Evolutionary conservation across 2,797 vertebrate species (phyloP), one percentile per base, ranked within the genome.

Genomic region (Sitta carolinensis): DNA sequence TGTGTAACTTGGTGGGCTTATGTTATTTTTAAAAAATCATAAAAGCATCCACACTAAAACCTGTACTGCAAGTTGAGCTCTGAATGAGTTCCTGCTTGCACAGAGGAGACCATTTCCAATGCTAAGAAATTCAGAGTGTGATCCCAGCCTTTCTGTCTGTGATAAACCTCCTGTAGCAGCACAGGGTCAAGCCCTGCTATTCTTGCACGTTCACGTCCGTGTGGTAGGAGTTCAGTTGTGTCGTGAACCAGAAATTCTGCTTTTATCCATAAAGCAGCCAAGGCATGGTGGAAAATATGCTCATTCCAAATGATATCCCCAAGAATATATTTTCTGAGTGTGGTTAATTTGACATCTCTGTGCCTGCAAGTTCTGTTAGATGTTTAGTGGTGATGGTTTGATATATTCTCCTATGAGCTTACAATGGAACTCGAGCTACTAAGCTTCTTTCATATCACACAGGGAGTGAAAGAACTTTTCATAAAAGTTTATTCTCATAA

Each of bases 41-140:
- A 78, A 38, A 84, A 62, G 3, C 6, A 8, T 57, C 21, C 30
- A 19, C 32, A 32, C 5, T 68, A 30, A 64, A 61, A 21, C 20
- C 20, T 21, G 1, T 54, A 10, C 23, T 67, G 17, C n/a, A 62
- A 43, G 7, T 8, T 69, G 61, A 84, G 22, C 50, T 61, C 42
- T 34, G 50, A 38, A 48, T 45, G 54, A 61, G 15, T 17, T 62
- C 43, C 43, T 26, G 2, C 13, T 47, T 0, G 0, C 11, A 16
- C 17, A n/a, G 50, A 50, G 61, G 16, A 58, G 32, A 63, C 13
- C 16, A 4, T 72, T 72, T 74, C 40, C 55, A 36, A 0, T 11
- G 5, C 17, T 66, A 3, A 40, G 19, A 61, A 78, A 42, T 59
- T 67, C 36, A 13, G 51, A 85, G 51, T 52, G 51, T 27, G 17